Evolutionary conservation across 1,140 invertebrate genomes (phyloP), one percentile per base, ranked within the genome.

Genomic region (Araneus ventricosus): DNA sequence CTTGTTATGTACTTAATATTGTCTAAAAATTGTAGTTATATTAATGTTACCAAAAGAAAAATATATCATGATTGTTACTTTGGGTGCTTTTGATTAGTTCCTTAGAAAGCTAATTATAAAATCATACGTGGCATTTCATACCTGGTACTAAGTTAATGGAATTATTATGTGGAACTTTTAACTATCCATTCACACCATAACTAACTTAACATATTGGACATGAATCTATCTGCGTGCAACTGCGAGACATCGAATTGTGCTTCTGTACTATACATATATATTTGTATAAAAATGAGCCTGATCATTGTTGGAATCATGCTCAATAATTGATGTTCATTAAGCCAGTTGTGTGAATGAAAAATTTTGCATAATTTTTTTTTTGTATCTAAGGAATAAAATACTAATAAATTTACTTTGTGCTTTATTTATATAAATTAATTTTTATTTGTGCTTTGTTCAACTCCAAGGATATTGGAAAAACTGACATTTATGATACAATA

Each of bases 211-310:
- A 75, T 34, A 14, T 75, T 37, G 30, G 17, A 75, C 3, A 4
- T 37, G 30, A 34, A 75, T 75, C 63, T 27, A 59, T 59, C 57
- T 80, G 30, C 14, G 3, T 86, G n/a, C 57, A 61, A 59, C 57
- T 24, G 52, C 61, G 30, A 59, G 30, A 86, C 84, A 86, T 86
- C 84, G 84, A 86, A 86, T 59, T 59, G 52, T 86, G 45, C 30
- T 59, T 86, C 84, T 86, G 84, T 63, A 86, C 10, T 59, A 63
- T 86, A 24, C 57, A 59, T 37, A 37, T 86, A 86, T 86, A 86
- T 86, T 59, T 86, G 14, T 86, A 57, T 34, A 63, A 86, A 34
- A 61, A 37, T 37, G 34, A 59, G 7, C 17, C 20, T 86, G 34
- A 59, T 59, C 27, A 57, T n/a, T 57, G 6, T 34, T 86, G 24